These are phyloP conservation scores for Nicator chloris DNA, from an alignment of 2,113 vertebrate genomes.

Conservation along the genomic window DNA sequence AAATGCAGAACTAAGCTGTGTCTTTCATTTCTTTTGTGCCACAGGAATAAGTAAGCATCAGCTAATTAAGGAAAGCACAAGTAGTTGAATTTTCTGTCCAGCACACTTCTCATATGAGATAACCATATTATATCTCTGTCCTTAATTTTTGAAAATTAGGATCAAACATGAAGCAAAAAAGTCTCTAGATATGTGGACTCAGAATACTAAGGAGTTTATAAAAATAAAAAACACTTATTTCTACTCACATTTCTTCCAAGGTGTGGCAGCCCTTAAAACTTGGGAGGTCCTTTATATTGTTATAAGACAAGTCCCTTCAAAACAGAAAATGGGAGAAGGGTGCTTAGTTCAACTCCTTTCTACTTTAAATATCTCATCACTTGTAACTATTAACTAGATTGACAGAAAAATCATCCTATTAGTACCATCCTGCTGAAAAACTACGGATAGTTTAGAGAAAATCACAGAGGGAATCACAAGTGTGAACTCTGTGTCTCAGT, in stretches of 20 bases:
- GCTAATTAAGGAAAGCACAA: neutral
- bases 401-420: neutral
- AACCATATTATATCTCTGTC: neutral
- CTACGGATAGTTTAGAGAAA: neutral
- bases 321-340: neutral
- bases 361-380: neutral
- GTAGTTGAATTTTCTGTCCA: neutral
- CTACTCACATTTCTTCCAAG: slow-evolving; percentile 94
- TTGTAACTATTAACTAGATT: neutral
- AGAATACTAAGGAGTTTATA: neutral
- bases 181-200: neutral
- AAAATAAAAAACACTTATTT: neutral
- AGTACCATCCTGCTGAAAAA: neutral
- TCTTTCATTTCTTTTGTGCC: neutral
- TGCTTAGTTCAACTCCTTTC: neutral
- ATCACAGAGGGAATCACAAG: neutral
- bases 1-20: neutral
- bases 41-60: neutral
- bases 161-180: neutral
- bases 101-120: neutral
- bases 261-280: slow-evolving; percentile 86
- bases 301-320: slow-evolving; percentile 92
- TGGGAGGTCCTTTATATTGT: slow-evolving; percentile 84
- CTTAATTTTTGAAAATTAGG: neutral
- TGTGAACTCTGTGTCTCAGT: neutral